A percentile compares a stretch with the other conserved stretches of the same genome.
These are phyloP conservation scores for Sinotaia quadrata DNA, from an alignment of 2,888 invertebrate genomes.

Conservation along the genomic window DNA sequence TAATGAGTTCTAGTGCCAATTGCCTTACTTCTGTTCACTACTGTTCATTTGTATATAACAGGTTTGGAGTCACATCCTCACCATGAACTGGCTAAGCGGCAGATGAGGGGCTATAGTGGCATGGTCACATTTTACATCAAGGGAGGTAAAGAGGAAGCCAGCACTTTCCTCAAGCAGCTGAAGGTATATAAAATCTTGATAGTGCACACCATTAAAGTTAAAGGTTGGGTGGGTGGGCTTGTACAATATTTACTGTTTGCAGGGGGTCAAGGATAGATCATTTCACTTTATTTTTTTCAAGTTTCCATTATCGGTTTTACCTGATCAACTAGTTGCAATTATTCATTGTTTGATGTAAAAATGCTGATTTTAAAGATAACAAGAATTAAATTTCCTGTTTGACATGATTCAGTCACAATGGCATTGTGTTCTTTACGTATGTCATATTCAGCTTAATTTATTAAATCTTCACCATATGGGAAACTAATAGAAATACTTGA, in stretches of 20 bases:
- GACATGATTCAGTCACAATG: too few relatives aligned
- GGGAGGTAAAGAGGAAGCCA: constrained; percentile 66
- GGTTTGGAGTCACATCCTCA: constrained; percentile 70
- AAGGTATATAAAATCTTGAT: constrained; percentile 52
- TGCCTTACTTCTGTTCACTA: too few relatives aligned
- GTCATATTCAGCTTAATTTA: too few relatives aligned
- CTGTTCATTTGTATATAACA: too few relatives aligned
- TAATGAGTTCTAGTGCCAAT: too few relatives aligned
- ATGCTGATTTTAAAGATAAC: too few relatives aligned
- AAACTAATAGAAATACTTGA: too few relatives aligned
- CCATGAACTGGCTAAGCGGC: constrained; percentile 68
- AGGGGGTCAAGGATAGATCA: neutral
- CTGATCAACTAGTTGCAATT: too few relatives aligned
- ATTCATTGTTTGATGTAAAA: too few relatives aligned
- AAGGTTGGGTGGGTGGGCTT: neutral
- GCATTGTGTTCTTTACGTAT: too few relatives aligned
- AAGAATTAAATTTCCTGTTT: too few relatives aligned
- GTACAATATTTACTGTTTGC: neutral
- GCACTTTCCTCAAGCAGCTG: constrained; percentile 63
- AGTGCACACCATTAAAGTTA: neutral
- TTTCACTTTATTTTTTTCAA: neutral
- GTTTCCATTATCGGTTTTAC: neutral
- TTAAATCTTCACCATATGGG: too few relatives aligned
- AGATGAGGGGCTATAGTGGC: constrained; percentile 72
- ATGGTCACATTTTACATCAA: constrained; percentile 71